phyloP scores from a whole-genome alignment of 2,797 vertebrate genomes.

The Peromyscus melanophrys region DNA sequence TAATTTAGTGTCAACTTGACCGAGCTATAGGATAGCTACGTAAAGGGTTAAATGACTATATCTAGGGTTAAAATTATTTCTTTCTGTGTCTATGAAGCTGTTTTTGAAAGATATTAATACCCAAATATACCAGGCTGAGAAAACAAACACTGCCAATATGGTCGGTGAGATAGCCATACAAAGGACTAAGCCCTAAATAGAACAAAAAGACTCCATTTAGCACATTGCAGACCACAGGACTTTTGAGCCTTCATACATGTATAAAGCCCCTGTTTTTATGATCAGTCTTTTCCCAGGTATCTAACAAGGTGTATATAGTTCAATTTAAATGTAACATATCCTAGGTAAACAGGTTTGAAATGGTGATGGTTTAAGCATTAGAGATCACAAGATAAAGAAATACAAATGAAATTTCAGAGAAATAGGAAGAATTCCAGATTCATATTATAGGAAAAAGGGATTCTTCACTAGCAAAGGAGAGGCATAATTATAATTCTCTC shows the following conservation, averaged over 20 bases:
- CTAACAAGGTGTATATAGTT: not conserved
- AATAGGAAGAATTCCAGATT: not conserved
- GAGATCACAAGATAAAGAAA: not conserved
- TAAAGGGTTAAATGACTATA: not conserved
- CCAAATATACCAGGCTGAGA: not conserved
- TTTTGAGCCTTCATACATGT: not conserved
- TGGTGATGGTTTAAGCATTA: constrained; percentile 3
- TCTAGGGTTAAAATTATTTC: not conserved
- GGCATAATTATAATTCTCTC: not conserved
- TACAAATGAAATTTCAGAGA: constrained; percentile 52
- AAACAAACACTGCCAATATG: not conserved
- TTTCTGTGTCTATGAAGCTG: not conserved
- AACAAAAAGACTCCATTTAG: not conserved
- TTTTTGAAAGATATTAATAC: not conserved
- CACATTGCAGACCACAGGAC: not conserved
- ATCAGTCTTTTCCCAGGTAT: not conserved
- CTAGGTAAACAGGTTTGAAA: not conserved
- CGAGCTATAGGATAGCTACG: not conserved
- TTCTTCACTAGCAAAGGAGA: not conserved
- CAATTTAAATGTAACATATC: not conserved
- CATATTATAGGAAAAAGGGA: not conserved
- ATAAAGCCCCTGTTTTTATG: not conserved
- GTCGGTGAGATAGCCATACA: not conserved
- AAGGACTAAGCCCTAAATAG: not conserved
- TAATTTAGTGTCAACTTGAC: not conserved